phyloP scores from a whole-genome alignment of 2,888 invertebrate species.

The Agrilus cyanescens region DNA sequence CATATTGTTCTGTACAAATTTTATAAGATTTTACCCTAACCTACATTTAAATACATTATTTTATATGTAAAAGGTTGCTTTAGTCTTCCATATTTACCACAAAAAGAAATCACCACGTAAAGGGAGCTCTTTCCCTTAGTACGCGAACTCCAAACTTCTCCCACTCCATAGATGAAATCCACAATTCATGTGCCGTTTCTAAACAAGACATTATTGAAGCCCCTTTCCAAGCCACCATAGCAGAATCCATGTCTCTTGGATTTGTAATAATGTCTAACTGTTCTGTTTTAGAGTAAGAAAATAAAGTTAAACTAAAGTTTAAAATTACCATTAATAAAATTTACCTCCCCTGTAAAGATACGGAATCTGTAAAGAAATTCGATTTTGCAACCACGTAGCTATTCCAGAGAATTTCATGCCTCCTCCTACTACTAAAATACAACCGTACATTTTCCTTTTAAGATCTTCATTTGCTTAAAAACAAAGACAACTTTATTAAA shows the following conservation, averaged over 20 bases:
- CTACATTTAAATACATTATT: too few relatives aligned
- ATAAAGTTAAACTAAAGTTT: background rate
- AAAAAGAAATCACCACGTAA: constrained; percentile 55
- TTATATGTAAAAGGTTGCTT: background rate
- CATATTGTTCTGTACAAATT: too few relatives aligned
- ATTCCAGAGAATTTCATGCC: constrained; percentile 80
- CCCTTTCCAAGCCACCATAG: constrained; percentile 88
- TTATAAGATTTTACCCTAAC: too few relatives aligned
- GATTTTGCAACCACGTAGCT: constrained; percentile 77
- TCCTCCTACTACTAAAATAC: constrained; percentile 83
- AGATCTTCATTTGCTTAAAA: constrained; percentile 65
- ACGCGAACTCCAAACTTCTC: constrained; percentile 71
- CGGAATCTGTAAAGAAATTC: constrained; percentile 73
- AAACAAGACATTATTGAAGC: constrained; percentile 87
- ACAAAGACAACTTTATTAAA: constrained; percentile 6
- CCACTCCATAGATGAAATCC: constrained; percentile 84
- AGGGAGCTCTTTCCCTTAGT: constrained; percentile 82
- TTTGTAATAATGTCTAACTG: constrained; percentile 81
- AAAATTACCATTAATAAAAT: background rate
- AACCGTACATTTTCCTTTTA: constrained; percentile 88
- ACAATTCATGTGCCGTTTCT: constrained; percentile 85
- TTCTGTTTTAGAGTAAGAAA: constrained; percentile 36
- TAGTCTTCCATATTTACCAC: background rate
- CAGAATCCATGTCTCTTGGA: constrained; percentile 85
- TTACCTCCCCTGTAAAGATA: constrained; percentile 57